Conservation (phyloP, 2,888 invertebrate species). For the Agonopterix heracliana region DNA sequence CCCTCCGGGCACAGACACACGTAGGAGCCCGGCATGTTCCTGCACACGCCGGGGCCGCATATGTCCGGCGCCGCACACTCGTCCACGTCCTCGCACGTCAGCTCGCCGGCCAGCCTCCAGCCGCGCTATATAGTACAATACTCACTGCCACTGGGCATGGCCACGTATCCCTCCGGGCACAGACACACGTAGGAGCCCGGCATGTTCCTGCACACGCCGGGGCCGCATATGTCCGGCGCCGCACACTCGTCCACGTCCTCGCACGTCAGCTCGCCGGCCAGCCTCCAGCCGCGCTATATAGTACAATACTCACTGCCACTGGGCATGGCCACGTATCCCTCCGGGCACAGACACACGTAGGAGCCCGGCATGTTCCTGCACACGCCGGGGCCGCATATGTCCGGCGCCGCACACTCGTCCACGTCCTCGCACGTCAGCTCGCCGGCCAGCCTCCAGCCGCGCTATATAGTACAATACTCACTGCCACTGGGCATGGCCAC, state of each 20-base stretch:
- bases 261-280: too few species aligned
- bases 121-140: too few species aligned
- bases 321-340: slow-evolving; percentile 88
- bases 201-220: too few species aligned
- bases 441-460: slow-evolving; percentile 79
- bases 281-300: too few species aligned
- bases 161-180: too few species aligned
- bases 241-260: too few species aligned
- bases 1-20: slow-evolving; percentile 90
- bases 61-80: slow-evolving; percentile 76
- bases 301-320: slow-evolving; percentile 80
- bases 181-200: too few species aligned
- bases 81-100: slow-evolving; percentile 49
- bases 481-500: slow-evolving; percentile 88
- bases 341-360: slow-evolving; percentile 89
- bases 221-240: too few species aligned
- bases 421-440: slow-evolving; percentile 56
- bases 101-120: slow-evolving; percentile 75
- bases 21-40: slow-evolving; percentile 89
- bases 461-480: slow-evolving; percentile 49
- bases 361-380: slow-evolving; percentile 90
- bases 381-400: slow-evolving; percentile 86
- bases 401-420: slow-evolving; percentile 62
- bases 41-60: slow-evolving; percentile 87
- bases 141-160: too few species aligned